phyloP scores from a whole-genome alignment of 2,113 vertebrate species.

The Lanius collurio region DNA sequence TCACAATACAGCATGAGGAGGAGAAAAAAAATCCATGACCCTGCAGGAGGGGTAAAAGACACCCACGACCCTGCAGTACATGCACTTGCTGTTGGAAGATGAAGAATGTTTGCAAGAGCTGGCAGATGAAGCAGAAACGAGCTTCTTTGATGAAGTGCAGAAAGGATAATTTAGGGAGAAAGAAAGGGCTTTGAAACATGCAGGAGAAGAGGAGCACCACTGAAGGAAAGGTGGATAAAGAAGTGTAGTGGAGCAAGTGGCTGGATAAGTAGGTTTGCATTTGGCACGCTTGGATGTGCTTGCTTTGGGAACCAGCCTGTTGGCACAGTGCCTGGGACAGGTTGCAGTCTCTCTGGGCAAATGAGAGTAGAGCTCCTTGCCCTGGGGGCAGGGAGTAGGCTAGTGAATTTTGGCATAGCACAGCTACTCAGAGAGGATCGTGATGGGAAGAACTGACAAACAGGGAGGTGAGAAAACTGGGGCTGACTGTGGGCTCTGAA shows the following conservation, averaged over 20 bases:
- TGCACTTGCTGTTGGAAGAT: neutral
- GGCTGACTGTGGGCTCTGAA: neutral
- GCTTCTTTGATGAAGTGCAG: neutral
- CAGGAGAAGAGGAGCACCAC: neutral
- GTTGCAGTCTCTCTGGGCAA: slow-evolving; percentile 27
- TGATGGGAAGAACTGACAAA: neutral
- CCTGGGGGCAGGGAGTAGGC: slow-evolving; percentile 14
- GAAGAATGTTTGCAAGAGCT: neutral
- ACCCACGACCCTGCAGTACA: neutral
- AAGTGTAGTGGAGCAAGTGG: neutral
- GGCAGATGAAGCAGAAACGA: neutral
- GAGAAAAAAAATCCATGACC: neutral
- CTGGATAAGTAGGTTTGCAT: neutral
- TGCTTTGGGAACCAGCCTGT: neutral
- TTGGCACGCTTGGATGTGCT: neutral
- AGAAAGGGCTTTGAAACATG: neutral
- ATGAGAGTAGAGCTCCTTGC: neutral
- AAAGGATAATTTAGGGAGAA: neutral
- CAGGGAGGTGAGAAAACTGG: neutral
- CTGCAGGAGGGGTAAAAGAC: neutral
- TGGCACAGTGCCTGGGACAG: slow-evolving; percentile 16
- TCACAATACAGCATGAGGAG: neutral
- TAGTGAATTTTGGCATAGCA: neutral
- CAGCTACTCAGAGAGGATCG: neutral
- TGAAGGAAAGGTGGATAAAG: neutral